Evolutionary conservation across 1,140 invertebrate genomes (phyloP), one percentile per base, ranked within the genome.

Genomic region (Penaeus japonicus): DNA sequence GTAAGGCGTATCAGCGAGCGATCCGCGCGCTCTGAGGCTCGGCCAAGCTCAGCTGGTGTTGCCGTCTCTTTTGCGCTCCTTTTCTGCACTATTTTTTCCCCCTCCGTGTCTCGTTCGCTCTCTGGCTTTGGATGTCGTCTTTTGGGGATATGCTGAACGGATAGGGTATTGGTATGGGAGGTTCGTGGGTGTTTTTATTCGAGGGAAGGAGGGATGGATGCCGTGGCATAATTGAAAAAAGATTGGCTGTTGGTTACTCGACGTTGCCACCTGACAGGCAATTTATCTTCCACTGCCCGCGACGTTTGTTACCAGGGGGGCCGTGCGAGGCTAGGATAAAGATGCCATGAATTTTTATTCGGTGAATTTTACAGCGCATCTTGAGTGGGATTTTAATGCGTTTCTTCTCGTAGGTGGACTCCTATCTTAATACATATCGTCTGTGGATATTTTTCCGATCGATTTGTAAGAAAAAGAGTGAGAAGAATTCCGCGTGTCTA

Each of bases 301-400:
- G 47, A 65, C 82, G 57, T 20, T 39, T 30, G 20, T 47, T 81
- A 53, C 32, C 22, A 32, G 47, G 62, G 30, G 83, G 65, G 53
- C 65, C 39, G 83, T 30, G 83, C 83, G 83, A 84, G 83, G 83
- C 83, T 84, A 84, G 83, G 30, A 2, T n/a, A 2, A 70, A 84
- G 83, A 70, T 84, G 83, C 83, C 83, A 75, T 24, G n/a, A 10
- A 10, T 32, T 24, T 15, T 79, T 54, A 20, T 79, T 53, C 27
- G 47, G 24, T 18, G 18, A 2, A 79, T 79, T 79, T 79, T 32
- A 79, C 24, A 27, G 12, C 77, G 54, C 39, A 27, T 18, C 3
- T 17, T n/a, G 77, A 7, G 10, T 15, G 47, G 47, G 47, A 47
- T 47, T 47, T 47, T 47, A 15, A 47, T 47, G 47, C 47, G 0